These are phyloP conservation scores for Capromys pilorides DNA, from an alignment of 2,797 vertebrate genomes.

Conservation along the genomic window DNA sequence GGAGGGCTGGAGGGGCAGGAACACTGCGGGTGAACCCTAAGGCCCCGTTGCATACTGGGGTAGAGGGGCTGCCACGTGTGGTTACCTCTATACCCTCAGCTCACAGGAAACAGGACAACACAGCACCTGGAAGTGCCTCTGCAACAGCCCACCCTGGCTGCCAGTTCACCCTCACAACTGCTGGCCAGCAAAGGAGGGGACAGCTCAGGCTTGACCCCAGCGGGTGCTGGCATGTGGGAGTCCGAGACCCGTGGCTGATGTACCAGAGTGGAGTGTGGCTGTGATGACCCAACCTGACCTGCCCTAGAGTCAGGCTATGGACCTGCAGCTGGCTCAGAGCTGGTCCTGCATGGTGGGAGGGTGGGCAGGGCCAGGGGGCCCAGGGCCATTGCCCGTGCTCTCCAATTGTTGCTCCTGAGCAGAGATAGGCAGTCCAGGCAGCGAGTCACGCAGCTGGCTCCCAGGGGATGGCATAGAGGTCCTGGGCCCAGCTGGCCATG, in stretches of 20 bases:
- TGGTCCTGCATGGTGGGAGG: not conserved
- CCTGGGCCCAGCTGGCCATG: accelerated
- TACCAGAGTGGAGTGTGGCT: not conserved
- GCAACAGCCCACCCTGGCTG: accelerated
- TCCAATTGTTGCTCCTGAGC: not conserved
- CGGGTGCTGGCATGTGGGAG: accelerated
- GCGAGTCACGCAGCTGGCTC: not conserved
- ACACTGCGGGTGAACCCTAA: not conserved
- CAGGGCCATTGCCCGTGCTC: accelerated
- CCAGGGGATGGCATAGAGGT: not conserved
- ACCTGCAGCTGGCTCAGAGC: not conserved
- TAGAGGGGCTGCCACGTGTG: not conserved
- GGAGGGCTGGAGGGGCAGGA: accelerated
- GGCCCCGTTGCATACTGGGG: too few species aligned
- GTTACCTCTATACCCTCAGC: too few species aligned
- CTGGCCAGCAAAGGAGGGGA: not conserved
- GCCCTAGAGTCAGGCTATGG: not conserved
- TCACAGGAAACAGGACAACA: not conserved
- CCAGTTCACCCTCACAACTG: accelerated
- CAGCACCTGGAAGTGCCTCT: not conserved
- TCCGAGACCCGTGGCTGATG: not conserved
- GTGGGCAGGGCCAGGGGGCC: accelerated
- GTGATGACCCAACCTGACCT: not conserved
- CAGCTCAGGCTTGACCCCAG: not conserved
- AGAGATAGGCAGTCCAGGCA: not conserved